These are phyloP conservation scores for Oreochromis niloticus DNA, from an alignment of 2,113 vertebrate genomes.

Conservation along the genomic window DNA sequence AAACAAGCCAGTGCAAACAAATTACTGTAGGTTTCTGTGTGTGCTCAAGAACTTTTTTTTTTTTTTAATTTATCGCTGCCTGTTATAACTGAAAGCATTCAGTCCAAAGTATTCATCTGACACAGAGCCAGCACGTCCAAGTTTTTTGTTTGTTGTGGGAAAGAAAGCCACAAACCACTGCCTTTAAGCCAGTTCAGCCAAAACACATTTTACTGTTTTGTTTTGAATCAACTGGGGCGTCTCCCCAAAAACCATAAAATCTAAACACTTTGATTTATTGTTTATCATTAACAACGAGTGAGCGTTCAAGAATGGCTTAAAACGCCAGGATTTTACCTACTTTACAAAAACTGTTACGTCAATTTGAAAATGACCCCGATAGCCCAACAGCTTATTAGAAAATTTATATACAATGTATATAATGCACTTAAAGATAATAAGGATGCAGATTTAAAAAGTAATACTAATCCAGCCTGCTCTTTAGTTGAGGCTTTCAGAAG, in stretches of 20 bases:
- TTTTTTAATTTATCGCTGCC: not conserved
- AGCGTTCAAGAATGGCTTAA: fast-evolving
- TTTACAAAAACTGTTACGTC: not conserved
- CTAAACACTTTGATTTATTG: not conserved
- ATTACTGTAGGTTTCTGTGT: not conserved
- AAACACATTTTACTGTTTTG: not conserved
- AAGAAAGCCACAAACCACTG: not conserved
- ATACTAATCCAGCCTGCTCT: not conserved
- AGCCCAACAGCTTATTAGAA: not conserved
- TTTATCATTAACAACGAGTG: not conserved
- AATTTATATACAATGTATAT: not conserved
- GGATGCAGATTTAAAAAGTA: fast-evolving
- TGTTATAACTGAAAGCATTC: not conserved
- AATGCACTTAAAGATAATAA: fast-evolving
- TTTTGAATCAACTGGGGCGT: not conserved
- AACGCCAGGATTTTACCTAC: not conserved
- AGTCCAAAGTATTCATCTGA: not conserved
- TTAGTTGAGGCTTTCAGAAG: not conserved
- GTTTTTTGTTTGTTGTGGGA: not conserved
- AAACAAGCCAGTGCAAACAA: not conserved
- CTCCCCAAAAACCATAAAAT: not conserved
- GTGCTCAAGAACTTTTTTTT: not conserved
- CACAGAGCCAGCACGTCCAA: not conserved
- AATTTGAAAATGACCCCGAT: not conserved
- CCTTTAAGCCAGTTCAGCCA: not conserved